Evolutionary conservation across 2,797 vertebrate genomes (phyloP), one percentile per base, ranked within the genome.

Genomic region (Enteromius argenteus): DNA sequence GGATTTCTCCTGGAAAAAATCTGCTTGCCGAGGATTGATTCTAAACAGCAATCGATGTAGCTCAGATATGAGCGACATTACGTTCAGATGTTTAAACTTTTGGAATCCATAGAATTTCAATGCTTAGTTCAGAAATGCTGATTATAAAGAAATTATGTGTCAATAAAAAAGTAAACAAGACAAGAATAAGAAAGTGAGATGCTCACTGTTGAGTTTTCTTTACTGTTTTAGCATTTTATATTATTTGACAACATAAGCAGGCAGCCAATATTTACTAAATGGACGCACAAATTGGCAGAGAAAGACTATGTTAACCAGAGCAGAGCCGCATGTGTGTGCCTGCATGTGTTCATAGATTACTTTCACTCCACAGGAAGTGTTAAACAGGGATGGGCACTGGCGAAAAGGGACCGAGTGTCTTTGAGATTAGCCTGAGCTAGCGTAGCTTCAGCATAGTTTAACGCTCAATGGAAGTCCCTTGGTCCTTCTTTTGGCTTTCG

Each of bases 401-500:
- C 10, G 21, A 27, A 62, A 79, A 71, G 67, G 39, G 39, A 72
- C 75, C 1, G 23, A 60, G 27, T 69, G 42, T 78, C 39, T 84
- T 79, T 60, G 42, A 82, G 58, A 46, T 80, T 60, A 66, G 37
- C 10, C 56, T 81, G 58, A 75, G 64, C 53, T 80, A 77, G 79
- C 13, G n/a, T 76, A 81, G 81, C 42, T 39, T 68, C 44, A 80
- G 42, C 23, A 23, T 82, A 67, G 44, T 46, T 80, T 62, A 37
- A 27, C 4, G 23, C n/a, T 67, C 68, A 71, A 44, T 84, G 67
- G 56, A 71, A 58, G 75, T 60, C 69, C 46, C 30, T 37, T 35
- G 44, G 35, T 69, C 46, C 68, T 76, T 85, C 82, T 81, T 89
- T 85, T 82, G 82, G 81, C 19, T 72, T 73, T 86, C 53, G 79